Evolutionary conservation across 2,797 vertebrate genomes (phyloP), one percentile per base, ranked within the genome.

Genomic region (Bothrops alternatus): DNA sequence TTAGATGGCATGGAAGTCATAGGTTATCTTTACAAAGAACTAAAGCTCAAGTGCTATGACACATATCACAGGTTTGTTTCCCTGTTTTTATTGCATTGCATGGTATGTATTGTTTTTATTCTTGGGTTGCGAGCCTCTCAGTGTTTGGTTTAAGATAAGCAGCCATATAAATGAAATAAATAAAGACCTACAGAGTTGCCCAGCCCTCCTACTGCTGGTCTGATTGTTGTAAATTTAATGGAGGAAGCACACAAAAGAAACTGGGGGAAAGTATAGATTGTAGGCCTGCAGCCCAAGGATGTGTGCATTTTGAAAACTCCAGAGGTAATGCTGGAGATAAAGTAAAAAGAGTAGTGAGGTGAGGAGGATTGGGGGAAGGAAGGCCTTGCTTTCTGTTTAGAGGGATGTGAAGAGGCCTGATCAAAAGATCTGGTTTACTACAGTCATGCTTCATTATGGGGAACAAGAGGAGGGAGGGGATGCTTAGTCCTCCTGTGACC

Each of bases 361-460:
- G n/a, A 37, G 53, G 53, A 60, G 23, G 47, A 1, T 6, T 63
- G 47, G 6, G 95, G 95, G 95, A 96, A 96, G 96, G 94, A 95
- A 96, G 96, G 96, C 96, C 96, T 53, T 93, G 96, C 97, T 97
- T 97, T 98, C 96, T 97, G 97, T 98, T 98, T 96, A 97, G 97
- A 97, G 96, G 95, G 96, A 97, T 95, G 96, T 95, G 94, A 94
- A 96, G 96, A 95, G 94, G 91, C 95, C 96, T 92, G 96, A 97
- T 98, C 97, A 97, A 97, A 98, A 98, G 97, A 94, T 93, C 93
- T 91, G 95, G 97, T 97, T 97, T 97, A 97, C 97, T 97, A 96
- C 97, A 97, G 97, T 97, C 97, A 97, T 96, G 97, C 97, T 97
- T 97, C 97, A 98, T 97, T 97, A 97, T 96, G 93, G 96, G 91